Evolutionary conservation across 2,888 invertebrate species (phyloP).

Genomic region (Ophioninae sp.): DNA sequence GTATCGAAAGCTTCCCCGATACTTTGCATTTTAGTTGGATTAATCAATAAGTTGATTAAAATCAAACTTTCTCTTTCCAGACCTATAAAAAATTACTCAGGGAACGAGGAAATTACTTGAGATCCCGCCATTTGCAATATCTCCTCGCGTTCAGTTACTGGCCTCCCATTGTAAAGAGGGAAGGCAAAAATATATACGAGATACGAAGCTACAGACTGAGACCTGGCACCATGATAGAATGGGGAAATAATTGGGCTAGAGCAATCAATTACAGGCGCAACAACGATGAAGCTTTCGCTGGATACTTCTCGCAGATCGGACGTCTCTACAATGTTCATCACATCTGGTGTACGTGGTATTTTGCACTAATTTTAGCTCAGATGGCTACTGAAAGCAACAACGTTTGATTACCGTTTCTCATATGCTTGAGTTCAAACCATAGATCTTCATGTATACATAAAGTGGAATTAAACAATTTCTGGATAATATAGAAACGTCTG

Average conservation of each 20-base stretch:
- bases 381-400: constrained; percentile 7
- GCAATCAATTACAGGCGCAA: constrained; percentile 95
- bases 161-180: constrained; percentile 90
- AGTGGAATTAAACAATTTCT: background rate
- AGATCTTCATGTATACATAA: background rate
- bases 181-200: constrained; percentile 94
- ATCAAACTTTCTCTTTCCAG: constrained; percentile 80
- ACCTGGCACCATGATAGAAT: constrained; percentile 99
- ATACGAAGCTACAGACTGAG: constrained; percentile 95
- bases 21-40: no score
- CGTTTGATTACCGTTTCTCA: constrained; percentile 1
- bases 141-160: constrained; percentile 98
- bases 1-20: no score
- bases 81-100: constrained; percentile 88
- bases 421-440: background rate
- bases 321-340: constrained; percentile 98
- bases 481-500: background rate
- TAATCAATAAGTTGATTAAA: no score
- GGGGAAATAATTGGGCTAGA: constrained; percentile 99
- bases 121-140: constrained; percentile 95
- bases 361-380: background rate
- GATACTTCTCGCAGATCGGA: constrained; percentile 98
- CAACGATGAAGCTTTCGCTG: constrained; percentile 97
- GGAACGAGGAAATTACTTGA: constrained; percentile 89
- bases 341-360: constrained; percentile 94